These are phyloP conservation scores for Leptinotarsa rubiginosa DNA, from an alignment of 2,888 invertebrate genomes.

Conservation along the genomic window DNA sequence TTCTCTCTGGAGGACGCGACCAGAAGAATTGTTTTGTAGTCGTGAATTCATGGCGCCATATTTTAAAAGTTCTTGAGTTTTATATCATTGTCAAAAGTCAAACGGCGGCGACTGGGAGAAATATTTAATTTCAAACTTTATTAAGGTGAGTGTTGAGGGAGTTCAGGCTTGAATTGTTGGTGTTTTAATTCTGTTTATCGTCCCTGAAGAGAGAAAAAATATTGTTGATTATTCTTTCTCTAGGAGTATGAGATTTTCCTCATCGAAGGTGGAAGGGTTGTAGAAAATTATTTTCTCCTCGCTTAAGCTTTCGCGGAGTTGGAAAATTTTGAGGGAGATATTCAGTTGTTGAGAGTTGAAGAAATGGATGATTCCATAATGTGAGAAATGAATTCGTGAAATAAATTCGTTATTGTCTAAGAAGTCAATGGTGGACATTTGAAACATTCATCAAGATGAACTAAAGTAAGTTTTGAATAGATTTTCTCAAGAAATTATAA, in stretches of 20 bases:
- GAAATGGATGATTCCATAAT: too few relatives aligned
- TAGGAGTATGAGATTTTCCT: background rate
- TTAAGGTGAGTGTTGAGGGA: conserved; percentile 49
- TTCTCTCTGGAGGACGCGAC: conserved; percentile 12
- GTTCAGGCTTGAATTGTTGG: conserved; percentile 20
- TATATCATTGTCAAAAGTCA: conserved; percentile 63
- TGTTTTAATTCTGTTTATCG: conserved; percentile 41
- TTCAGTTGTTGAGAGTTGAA: too few relatives aligned
- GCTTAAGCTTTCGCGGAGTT: too few relatives aligned
- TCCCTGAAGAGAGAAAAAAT: background rate
- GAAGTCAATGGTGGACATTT: too few relatives aligned
- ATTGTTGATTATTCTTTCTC: background rate
- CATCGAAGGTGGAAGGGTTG: background rate
- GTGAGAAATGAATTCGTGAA: too few relatives aligned
- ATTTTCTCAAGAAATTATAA: too few relatives aligned
- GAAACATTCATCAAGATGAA: too few relatives aligned
- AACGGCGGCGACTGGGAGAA: conserved; percentile 58
- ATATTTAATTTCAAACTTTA: conserved; percentile 63
- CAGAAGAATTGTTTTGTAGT: conserved; percentile 23
- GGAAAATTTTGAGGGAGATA: too few relatives aligned
- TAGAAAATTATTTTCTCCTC: too few relatives aligned
- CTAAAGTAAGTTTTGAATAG: too few relatives aligned
- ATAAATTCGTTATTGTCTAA: too few relatives aligned
- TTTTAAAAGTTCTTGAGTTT: conserved; percentile 58
- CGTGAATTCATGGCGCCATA: conserved; percentile 52